These are phyloP conservation scores for Dicyrtoma fusca DNA, from an alignment of 2,888 invertebrate genomes.

Conservation along the genomic window DNA sequence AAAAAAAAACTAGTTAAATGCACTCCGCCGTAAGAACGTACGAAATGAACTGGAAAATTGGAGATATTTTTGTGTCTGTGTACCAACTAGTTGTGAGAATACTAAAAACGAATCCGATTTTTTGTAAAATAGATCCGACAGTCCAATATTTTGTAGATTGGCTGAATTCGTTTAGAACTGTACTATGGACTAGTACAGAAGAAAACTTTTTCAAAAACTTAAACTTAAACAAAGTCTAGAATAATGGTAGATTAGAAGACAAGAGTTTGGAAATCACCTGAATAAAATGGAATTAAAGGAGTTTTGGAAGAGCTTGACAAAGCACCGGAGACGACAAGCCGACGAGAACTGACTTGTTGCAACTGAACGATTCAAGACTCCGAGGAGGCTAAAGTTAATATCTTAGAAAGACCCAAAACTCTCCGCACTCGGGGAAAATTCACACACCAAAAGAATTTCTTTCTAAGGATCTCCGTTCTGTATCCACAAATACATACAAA, in stretches of 20 bases:
- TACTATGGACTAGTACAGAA: not conserved
- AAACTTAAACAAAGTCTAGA: constrained; percentile 3
- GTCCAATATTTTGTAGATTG: no score
- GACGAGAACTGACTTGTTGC: constrained; percentile 55
- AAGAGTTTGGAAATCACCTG: constrained; percentile 39
- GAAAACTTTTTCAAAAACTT: not conserved
- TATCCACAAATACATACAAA: not conserved
- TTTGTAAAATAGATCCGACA: no score
- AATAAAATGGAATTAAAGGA: constrained; percentile 42
- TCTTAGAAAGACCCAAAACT: constrained; percentile 37
- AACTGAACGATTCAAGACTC: constrained; percentile 47
- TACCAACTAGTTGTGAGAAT: not conserved
- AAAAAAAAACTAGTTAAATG: no score
- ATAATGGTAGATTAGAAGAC: constrained; percentile 3
- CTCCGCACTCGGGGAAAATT: constrained; percentile 44
- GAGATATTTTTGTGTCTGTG: not conserved
- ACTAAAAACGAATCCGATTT: no score
- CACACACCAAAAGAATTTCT: constrained; percentile 33
- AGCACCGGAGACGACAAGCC: constrained; percentile 53
- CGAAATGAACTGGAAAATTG: not conserved
- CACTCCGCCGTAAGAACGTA: no score
- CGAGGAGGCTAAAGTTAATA: constrained; percentile 32
- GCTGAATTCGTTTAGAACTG: no score
- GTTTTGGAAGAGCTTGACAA: constrained; percentile 39
- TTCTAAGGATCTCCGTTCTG: not conserved